A percentile compares a stretch with the other conserved stretches of the same genome.
Conservation (phyloP, 1,140 invertebrate species). For the Metopolophium dirhodum region DNA sequence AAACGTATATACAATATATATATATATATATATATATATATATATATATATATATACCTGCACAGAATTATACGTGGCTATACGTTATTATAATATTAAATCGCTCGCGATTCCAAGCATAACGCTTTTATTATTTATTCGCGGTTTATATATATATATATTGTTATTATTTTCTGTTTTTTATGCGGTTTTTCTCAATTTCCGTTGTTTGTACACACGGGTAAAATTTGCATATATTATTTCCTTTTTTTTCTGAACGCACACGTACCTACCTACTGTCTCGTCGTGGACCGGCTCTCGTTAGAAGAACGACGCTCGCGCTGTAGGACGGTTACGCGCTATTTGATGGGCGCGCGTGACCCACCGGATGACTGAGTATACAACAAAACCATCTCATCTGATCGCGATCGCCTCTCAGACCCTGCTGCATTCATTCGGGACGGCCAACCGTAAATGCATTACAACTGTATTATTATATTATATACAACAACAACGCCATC, state of each 20-base stretch:
- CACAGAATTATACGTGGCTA: background rate
- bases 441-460: background rate
- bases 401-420: conserved; percentile 9
- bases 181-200: background rate
- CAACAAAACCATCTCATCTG: conserved; percentile 8
- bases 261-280: background rate
- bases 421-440: background rate
- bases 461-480: conserved; percentile 5
- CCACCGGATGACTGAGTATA: background rate
- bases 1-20: too few relatives aligned
- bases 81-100: background rate
- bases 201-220: background rate
- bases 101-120: background rate
- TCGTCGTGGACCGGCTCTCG: background rate
- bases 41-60: background rate
- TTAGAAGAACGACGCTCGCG: background rate
- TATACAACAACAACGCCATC: background rate
- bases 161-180: background rate
- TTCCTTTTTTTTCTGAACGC: background rate
- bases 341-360: conserved; percentile 48
- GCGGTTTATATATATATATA: background rate
- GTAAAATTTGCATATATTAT: conserved; percentile 9
- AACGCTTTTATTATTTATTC: conserved; percentile 17
- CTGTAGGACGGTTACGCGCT: conserved; percentile 25
- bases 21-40: too few relatives aligned